Base-by-base conservation (phyloP, 1,140 invertebrate genomes). In the Pogonomyrmex californicus region DNA sequence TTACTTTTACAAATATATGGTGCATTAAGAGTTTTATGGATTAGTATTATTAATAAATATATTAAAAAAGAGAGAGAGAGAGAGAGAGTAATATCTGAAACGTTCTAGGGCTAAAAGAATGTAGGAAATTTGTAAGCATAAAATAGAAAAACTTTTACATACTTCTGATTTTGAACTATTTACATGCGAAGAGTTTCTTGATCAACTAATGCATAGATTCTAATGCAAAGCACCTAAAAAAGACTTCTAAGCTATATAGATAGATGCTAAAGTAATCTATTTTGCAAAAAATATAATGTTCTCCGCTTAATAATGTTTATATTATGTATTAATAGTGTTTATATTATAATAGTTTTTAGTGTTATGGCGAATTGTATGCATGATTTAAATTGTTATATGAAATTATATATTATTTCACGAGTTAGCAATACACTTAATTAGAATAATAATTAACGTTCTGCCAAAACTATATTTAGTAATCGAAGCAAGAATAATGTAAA, bases 251-350 rank as follows among this genome's bases (percentile, higher is more conserved):
- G 6, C 23, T 23, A 23, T 23, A 23, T 23, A 23, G 23, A 23
- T 38, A 54, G 33, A 71, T 9, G 6, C 7, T n/a, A 47, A 12
- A 30, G 10, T 14, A 33, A 33, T 36, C 7, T 68, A 49, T 4
- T n/a, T 38, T n/a, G 49, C 33, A 9, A 38, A 30, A 73, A 73
- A 9, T 56, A 56, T 73, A 54, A 56, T 66, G n/a, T 66, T 66
- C n/a, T 66, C 38, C 23, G 23, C 0, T 23, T 23, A 23, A 23
- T 23, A 23, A 23, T 23, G 23, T 23, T 23, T 23, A 23, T 23
- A 23, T 23, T 23, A 23, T 23, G 23, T 23, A 23, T 23, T 23
- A 23, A 23, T 23, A 23, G 23, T 23, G 23, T 23, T 23, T 23
- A 23, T 23, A 23, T 23, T 23, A 23, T 23, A 23, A 23, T 23